Conservation (phyloP, 2,888 invertebrate genomes). For the Acanthococcus lagerstroemiae region DNA sequence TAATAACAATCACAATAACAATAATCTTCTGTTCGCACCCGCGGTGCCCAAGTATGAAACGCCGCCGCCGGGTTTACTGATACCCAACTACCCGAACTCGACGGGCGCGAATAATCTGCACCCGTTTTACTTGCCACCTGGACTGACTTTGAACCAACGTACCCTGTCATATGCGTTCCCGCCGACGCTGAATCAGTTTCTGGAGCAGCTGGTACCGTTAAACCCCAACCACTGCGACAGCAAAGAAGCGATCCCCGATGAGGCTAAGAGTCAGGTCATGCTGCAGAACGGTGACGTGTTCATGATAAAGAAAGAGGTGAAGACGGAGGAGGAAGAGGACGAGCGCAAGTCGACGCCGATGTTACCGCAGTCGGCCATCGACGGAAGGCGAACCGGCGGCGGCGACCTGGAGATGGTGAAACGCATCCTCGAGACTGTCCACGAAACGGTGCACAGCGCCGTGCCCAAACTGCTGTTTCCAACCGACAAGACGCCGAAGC, state of each 20-base stretch:
- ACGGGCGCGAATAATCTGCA: conserved; percentile 51
- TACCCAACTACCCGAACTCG: conserved; percentile 58
- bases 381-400: conserved; percentile 41
- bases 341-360: conserved; percentile 5
- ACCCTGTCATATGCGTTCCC: conserved; percentile 47
- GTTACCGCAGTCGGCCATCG: not conserved
- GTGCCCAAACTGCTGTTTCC: conserved; percentile 43
- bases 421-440: conserved; percentile 63
- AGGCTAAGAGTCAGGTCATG: conserved; percentile 11
- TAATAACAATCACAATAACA: conserved; percentile 41
- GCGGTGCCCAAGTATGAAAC: conserved; percentile 49
- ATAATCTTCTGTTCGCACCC: conserved; percentile 6
- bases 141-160: conserved; percentile 36
- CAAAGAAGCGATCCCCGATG: conserved; percentile 9
- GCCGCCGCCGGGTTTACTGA: conserved; percentile 44
- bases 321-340: conserved; percentile 25
- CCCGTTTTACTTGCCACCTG: conserved; percentile 54
- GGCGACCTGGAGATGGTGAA: conserved; percentile 56
- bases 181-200: conserved; percentile 53
- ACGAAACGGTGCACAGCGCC: conserved; percentile 58
- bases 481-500: conserved; percentile 50
- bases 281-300: conserved; percentile 18
- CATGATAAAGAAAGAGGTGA: conserved; percentile 27
- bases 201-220: conserved; percentile 50
- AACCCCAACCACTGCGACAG: not conserved